Base-by-base conservation (phyloP, 2,113 vertebrate species). In the Athene noctua region DNA sequence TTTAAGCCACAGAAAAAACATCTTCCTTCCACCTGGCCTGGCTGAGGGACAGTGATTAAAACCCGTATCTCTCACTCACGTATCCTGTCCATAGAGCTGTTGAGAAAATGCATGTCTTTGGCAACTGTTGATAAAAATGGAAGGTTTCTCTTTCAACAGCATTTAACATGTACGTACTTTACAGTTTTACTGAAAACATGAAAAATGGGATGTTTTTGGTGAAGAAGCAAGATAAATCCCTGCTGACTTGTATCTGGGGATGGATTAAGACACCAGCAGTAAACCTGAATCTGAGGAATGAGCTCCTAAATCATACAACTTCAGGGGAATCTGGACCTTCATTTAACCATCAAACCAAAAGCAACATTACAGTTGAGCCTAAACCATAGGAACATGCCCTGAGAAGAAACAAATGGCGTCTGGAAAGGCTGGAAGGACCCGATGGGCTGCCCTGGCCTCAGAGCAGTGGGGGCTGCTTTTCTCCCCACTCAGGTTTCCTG, bases 301-400 rank as follows among this genome's bases (percentile, higher is more conserved):
- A 84, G 18, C 9, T 80, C 42, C 38, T 91, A 47, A 70, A 58
- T n/a, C 8, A 12, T 8, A 42, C 0, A 2, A 1, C 12, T 70
- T 46, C 5, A 9, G 72, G 10, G 5, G 11, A 88, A 49, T 29
- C 13, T 0, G 0, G 65, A 10, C 51, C 57, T 92, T 62, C 11
- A 13, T 84, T 63, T 86, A 79, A 58, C 26, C 10, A 12, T 70
- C 77, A 54, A 65, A 80, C 18, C 32, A 55, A 91, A 66, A 74
- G 6, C 42, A 57, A 15, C 11, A 13, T 63, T 71, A 7, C 3
- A 0, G 18, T 65, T 29, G 46, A 32, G 18, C 8, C n/a, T 72
- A 63, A 78, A 47, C 42, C 34, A 17, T 10, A 11, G 9, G 80
- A 66, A 14, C 2, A 0, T 42, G 40, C 13, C 36, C 58, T 29